Conservation (phyloP, 2,797 vertebrate species). For the Furcifer pardalis region DNA sequence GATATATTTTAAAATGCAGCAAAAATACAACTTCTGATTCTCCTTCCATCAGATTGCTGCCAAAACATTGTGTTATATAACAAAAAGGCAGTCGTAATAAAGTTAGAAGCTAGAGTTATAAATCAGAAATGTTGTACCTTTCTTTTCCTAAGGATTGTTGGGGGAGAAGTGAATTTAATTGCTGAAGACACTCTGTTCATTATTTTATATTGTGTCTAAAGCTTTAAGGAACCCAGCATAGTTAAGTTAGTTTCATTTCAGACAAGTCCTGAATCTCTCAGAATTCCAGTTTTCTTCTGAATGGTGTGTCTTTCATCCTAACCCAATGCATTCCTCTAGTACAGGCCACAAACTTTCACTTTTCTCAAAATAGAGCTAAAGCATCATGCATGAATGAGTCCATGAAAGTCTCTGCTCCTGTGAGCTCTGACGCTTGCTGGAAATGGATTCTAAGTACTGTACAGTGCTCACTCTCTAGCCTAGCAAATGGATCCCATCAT, state of each 20-base stretch:
- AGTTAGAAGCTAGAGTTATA: background rate
- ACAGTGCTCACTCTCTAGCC: slow-evolving; percentile 46
- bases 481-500: slow-evolving; percentile 61
- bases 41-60: background rate
- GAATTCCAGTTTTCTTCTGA: background rate
- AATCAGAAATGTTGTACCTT: background rate
- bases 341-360: slow-evolving; percentile 53
- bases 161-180: background rate
- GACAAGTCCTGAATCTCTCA: background rate
- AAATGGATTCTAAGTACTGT: slow-evolving; percentile 65
- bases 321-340: background rate
- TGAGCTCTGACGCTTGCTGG: slow-evolving; percentile 60
- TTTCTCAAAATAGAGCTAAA: slow-evolving; percentile 65
- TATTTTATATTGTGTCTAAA: background rate
- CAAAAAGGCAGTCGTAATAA: background rate
- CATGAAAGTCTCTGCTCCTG: slow-evolving; percentile 46
- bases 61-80: background rate
- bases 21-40: background rate
- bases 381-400: slow-evolving; percentile 54
- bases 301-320: background rate
- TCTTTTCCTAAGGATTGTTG: background rate
- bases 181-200: background rate
- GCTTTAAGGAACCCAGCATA: too few relatives aligned
- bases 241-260: background rate
- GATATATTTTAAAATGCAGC: background rate